A percentile compares a stretch with the other conserved stretches of the same genome.
These are phyloP conservation scores for Chionodraco myersi DNA, from an alignment of 2,113 vertebrate species.

Conservation along the genomic window DNA sequence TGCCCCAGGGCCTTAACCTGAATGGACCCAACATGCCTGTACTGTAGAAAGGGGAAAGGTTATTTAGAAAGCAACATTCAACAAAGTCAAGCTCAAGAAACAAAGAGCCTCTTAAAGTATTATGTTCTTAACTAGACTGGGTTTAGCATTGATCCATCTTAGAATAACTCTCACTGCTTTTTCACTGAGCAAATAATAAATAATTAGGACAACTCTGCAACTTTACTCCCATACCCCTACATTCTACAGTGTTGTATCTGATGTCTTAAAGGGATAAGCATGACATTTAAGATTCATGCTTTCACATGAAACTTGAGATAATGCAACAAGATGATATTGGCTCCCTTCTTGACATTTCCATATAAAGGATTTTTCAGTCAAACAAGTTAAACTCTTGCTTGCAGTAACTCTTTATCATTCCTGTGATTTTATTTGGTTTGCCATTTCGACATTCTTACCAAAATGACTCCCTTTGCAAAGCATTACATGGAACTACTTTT, in stretches of 20 bases:
- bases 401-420: constrained; percentile 21
- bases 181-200: background rate
- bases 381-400: constrained; percentile 1
- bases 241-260: background rate
- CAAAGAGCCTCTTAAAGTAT: background rate
- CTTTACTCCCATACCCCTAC: background rate
- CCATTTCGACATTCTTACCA: background rate
- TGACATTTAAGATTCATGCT: constrained; percentile 15
- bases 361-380: constrained; percentile 4
- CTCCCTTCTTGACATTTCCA: background rate
- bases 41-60: background rate
- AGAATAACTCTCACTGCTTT: background rate
- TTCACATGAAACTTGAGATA: constrained; percentile 3
- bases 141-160: background rate
- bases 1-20: constrained; percentile 42
- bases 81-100: background rate
- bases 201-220: background rate
- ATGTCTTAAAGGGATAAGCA: background rate
- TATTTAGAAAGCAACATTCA: background rate
- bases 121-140: background rate
- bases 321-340: background rate
- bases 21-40: constrained; percentile 16
- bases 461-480: background rate
- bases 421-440: background rate
- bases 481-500: background rate